phyloP scores from a whole-genome alignment of 2,797 vertebrate species.

The Catamblyrhynchus diadema region DNA sequence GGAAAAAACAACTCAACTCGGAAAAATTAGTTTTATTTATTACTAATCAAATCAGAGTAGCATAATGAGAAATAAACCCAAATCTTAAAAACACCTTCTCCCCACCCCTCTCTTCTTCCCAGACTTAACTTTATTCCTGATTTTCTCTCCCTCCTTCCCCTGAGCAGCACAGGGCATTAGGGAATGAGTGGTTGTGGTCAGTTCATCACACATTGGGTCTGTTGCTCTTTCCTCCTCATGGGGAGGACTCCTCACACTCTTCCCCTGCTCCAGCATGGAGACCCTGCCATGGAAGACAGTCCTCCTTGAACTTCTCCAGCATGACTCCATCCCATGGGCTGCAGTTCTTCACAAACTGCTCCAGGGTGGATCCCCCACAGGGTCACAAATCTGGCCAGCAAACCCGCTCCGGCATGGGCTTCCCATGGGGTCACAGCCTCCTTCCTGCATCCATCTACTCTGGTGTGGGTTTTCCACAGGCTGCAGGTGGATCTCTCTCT shows the following conservation, averaged over 20 bases:
- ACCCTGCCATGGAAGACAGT: background rate
- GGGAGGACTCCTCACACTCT: background rate
- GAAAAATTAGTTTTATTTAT: background rate
- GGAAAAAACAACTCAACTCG: background rate
- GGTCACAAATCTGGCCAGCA: background rate
- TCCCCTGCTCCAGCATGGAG: accelerated
- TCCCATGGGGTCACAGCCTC: background rate
- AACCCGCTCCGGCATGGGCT: background rate
- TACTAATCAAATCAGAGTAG: background rate
- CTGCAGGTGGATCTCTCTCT: background rate
- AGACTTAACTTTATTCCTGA: background rate
- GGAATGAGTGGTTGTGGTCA: background rate
- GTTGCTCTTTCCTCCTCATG: accelerated
- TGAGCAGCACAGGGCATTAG: background rate
- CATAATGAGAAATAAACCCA: background rate
- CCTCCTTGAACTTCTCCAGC: background rate
- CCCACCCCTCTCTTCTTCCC: background rate
- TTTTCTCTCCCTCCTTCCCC: background rate
- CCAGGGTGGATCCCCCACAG: background rate
- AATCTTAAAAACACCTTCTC: background rate
- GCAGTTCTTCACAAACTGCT: background rate
- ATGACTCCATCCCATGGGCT: background rate
- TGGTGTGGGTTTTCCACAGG: accelerated
- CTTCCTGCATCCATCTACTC: background rate
- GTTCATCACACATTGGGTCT: background rate